Evolutionary conservation across 2,888 invertebrate genomes (phyloP).

Genomic region (Drosophila pegasa): DNA sequence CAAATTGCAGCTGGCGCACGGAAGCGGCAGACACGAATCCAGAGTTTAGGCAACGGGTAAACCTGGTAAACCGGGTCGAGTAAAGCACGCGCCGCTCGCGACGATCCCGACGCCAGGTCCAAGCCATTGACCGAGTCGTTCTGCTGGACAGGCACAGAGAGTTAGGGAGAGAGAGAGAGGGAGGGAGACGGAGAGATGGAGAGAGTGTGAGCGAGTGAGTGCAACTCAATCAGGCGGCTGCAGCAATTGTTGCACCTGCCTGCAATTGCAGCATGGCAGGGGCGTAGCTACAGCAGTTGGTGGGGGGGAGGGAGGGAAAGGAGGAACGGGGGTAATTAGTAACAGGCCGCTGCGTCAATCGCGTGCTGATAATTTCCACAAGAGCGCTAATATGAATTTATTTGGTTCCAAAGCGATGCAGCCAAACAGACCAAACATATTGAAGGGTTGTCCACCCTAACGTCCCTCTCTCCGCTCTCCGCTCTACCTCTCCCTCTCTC

Average conservation of each 20-base stretch:
- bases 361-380: conserved; percentile 73
- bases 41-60: conserved; percentile 17
- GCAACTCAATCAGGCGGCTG: conserved; percentile 73
- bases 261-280: conserved; percentile 54
- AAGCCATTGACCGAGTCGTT: conserved; percentile 71
- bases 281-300: conserved; percentile 10
- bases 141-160: conserved; percentile 11
- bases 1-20: conserved; percentile 79
- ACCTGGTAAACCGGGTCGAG: conserved; percentile 38
- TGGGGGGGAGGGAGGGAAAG: conserved; percentile 2
- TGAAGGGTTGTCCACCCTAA: conserved; percentile 22
- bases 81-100: conserved; percentile 77
- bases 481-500: neutral
- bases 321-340: conserved; percentile 63
- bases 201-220: conserved; percentile 12
- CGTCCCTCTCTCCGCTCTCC: neutral
- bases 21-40: conserved; percentile 68
- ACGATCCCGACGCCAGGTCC: conserved; percentile 36
- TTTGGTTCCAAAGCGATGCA: conserved; percentile 41
- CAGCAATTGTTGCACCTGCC: conserved; percentile 62
- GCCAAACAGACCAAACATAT: neutral
- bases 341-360: conserved; percentile 74
- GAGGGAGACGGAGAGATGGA: neutral
- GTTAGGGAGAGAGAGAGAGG: neutral
- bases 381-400: conserved; percentile 60